phyloP scores from a whole-genome alignment of 2,888 invertebrate species.

The Schrankia costaestrigalis region DNA sequence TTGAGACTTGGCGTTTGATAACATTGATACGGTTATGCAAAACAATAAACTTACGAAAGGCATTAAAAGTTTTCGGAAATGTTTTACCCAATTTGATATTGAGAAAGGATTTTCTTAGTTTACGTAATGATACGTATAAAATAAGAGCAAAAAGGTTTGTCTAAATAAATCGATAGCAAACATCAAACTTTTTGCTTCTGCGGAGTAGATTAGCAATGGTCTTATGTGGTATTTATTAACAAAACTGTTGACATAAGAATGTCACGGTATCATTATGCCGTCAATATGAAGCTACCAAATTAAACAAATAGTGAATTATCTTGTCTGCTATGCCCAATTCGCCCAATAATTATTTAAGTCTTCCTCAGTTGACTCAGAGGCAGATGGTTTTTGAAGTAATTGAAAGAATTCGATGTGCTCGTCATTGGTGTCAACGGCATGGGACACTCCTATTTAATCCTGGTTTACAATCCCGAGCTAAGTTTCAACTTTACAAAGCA shows the following conservation, averaged over 20 bases:
- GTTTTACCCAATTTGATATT: too few relatives aligned
- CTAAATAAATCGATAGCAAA: too few relatives aligned
- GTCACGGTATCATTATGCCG: too few relatives aligned
- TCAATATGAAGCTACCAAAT: too few relatives aligned
- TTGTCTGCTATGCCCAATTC: slow-evolving; percentile 19
- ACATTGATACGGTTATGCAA: slow-evolving; percentile 14
- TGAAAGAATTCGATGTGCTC: slow-evolving; percentile 47
- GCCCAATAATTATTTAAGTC: slow-evolving; percentile 22
- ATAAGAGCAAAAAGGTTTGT: too few relatives aligned
- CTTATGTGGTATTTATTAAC: too few relatives aligned
- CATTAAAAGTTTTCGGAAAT: too few relatives aligned
- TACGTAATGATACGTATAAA: too few relatives aligned
- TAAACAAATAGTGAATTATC: not conserved
- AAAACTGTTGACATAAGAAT: too few relatives aligned
- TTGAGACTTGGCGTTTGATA: slow-evolving; percentile 25
- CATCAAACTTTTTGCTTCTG: too few relatives aligned
- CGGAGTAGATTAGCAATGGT: too few relatives aligned
- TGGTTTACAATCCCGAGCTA: slow-evolving; percentile 33
- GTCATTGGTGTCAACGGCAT: slow-evolving; percentile 45
- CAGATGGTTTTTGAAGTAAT: slow-evolving; percentile 40
- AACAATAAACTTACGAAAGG: slow-evolving; percentile 11
- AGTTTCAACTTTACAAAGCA: slow-evolving; percentile 47
- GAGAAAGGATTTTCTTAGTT: too few relatives aligned
- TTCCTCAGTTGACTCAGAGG: slow-evolving; percentile 30
- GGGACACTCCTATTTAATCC: slow-evolving; percentile 37